These are phyloP conservation scores for Eidolon dupreanum DNA, from an alignment of 2,797 vertebrate species.

Conservation along the genomic window DNA sequence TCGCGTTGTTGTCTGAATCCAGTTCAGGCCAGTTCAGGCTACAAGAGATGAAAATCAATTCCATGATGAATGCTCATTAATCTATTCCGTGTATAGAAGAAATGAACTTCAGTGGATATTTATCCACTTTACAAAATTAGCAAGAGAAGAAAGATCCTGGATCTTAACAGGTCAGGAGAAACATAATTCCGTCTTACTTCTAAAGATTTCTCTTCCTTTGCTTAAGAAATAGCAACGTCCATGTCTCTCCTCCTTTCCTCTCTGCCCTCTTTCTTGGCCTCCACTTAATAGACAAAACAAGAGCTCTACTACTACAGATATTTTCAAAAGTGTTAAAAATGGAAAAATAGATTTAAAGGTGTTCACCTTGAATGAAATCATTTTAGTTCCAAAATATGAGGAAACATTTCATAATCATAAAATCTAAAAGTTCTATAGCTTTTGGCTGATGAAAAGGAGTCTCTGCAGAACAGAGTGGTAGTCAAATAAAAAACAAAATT, in stretches of 20 bases:
- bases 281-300: background rate
- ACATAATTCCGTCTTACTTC: background rate
- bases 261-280: background rate
- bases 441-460: background rate
- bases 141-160: background rate
- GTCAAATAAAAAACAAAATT: background rate
- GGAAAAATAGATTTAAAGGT: conserved; percentile 12
- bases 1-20: background rate
- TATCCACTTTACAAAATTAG: background rate
- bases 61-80: background rate
- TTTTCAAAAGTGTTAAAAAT: background rate
- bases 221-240: background rate
- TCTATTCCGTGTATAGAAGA: background rate
- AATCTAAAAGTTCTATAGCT: conserved; percentile 13
- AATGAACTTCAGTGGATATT: background rate
- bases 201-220: background rate
- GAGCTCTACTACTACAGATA: background rate
- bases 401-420: background rate
- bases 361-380: background rate
- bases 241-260: background rate
- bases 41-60: background rate
- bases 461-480: background rate
- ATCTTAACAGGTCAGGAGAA: background rate
- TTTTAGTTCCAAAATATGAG: background rate
- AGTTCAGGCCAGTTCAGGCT: background rate